Conservation (phyloP, 2,888 invertebrate genomes). For the Andrena bucephala region DNA sequence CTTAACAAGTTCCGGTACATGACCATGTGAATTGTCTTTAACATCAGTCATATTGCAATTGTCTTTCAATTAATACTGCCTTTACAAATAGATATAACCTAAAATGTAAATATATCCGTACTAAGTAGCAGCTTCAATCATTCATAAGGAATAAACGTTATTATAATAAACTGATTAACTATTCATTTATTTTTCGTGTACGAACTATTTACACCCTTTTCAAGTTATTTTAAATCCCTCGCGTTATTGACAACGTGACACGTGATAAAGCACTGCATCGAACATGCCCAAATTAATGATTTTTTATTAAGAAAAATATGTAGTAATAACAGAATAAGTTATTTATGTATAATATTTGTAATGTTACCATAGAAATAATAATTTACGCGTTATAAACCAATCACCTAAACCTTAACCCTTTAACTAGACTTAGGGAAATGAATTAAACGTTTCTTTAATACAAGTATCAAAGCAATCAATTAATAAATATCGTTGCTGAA, state of each 20-base stretch:
- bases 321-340: not conserved
- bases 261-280: not conserved
- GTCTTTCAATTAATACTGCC: not conserved
- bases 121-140: not conserved
- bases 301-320: not conserved
- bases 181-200: conserved; percentile 3
- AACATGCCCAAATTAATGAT: not conserved
- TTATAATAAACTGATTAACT: not conserved
- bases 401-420: too few relatives aligned
- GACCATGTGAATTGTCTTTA: conserved; percentile 76
- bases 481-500: too few relatives aligned
- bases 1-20: conserved; percentile 86
- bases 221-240: not conserved
- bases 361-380: too few relatives aligned
- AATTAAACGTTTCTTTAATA: too few relatives aligned
- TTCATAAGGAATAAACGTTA: not conserved
- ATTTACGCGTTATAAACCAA: too few relatives aligned
- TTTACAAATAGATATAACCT: conserved; percentile 36
- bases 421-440: too few relatives aligned
- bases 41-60: conserved; percentile 31
- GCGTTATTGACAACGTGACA: not conserved
- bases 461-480: too few relatives aligned
- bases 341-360: too few relatives aligned
- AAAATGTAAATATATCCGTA: not conserved
- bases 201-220: not conserved